Percentiles rank a stretch among this genome's conserved stretches.
These are phyloP conservation scores for Mantis religiosa DNA, from an alignment of 2,888 invertebrate genomes.

Conservation along the genomic window DNA sequence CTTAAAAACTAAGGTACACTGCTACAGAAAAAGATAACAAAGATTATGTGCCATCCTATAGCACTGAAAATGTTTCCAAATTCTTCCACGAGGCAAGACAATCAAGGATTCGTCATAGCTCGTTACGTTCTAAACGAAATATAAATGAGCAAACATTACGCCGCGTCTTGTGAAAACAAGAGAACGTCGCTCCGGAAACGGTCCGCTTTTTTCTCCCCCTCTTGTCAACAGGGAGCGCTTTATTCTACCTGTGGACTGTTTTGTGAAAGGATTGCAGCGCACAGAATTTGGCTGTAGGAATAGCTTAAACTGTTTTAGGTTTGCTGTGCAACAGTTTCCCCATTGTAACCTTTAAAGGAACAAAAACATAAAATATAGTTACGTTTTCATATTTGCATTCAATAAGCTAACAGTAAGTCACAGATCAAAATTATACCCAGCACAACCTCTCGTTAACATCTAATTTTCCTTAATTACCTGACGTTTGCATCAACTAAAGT, in stretches of 20 bases:
- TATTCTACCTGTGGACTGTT: background rate
- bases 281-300: background rate
- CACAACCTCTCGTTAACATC: too few relatives aligned
- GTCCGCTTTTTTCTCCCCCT: background rate
- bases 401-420: too few relatives aligned
- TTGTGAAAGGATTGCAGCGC: background rate
- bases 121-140: conserved; percentile 8
- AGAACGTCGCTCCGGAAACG: background rate
- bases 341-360: too few relatives aligned
- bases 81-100: background rate
- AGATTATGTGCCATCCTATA: background rate
- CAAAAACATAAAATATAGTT: too few relatives aligned
- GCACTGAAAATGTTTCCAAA: background rate
- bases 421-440: too few relatives aligned
- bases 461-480: too few relatives aligned
- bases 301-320: background rate
- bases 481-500: too few relatives aligned
- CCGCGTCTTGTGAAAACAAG: background rate
- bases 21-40: background rate
- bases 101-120: background rate
- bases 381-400: too few relatives aligned
- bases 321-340: background rate
- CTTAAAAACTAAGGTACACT: too few relatives aligned
- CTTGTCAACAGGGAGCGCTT: background rate
- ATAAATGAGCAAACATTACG: background rate